phyloP scores from a whole-genome alignment of 92 coral and sea anemone genomes.

The Parazoanthus swiftii region DNA sequence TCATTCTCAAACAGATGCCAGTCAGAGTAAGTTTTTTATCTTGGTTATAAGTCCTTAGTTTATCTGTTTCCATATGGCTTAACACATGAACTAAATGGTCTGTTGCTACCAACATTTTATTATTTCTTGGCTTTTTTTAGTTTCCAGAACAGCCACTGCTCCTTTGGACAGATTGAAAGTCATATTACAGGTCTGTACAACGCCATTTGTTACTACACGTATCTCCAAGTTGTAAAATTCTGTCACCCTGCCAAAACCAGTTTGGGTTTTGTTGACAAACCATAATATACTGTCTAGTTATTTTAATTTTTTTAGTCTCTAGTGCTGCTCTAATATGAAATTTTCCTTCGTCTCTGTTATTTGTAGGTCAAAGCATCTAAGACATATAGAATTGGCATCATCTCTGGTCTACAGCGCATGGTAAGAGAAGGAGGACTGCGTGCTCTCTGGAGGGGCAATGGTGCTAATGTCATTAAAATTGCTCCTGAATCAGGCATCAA shows the following conservation, averaged over 20 bases:
- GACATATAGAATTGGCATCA: constrained; percentile 73
- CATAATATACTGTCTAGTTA: no score
- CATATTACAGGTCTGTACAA: constrained; percentile 73
- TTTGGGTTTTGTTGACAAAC: no score
- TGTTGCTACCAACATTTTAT: neutral
- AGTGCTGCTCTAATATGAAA: neutral
- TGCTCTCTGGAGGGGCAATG: constrained; percentile 99
- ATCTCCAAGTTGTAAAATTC: no score
- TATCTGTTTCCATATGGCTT: no score
- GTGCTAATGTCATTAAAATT: constrained; percentile 95
- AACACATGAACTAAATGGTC: no score
- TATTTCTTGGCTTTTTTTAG: constrained; percentile 30
- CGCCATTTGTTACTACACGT: neutral
- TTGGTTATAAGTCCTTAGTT: no score
- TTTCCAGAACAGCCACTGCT: constrained; percentile 96
- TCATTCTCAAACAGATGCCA: no score
- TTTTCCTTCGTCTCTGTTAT: neutral
- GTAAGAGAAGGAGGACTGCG: constrained; percentile 86
- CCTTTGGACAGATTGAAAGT: constrained; percentile 96
- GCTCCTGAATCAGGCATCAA: constrained; percentile 98
- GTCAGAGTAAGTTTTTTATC: no score
- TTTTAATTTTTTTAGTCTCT: neutral
- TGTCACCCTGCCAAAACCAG: no score
- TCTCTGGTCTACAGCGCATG: constrained; percentile 83
- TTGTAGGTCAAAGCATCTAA: constrained; percentile 90